A percentile compares a stretch with the other conserved stretches of the same genome.
Evolutionary conservation across 2,113 vertebrate genomes (phyloP).

Genomic region (Daubentonia madagascariensis): DNA sequence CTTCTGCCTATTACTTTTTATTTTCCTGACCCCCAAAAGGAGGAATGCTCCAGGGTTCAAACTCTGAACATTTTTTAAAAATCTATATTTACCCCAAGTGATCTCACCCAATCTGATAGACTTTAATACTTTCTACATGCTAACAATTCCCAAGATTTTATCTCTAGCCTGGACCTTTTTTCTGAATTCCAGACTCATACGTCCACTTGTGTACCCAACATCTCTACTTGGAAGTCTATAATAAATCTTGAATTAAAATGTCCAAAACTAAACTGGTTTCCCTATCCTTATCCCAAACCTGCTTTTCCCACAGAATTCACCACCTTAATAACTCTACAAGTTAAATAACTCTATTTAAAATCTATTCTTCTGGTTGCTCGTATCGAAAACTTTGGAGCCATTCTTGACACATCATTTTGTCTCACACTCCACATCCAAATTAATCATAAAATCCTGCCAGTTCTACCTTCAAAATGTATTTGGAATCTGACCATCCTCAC

Average conservation of each 20-base stretch:
- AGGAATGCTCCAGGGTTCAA: neutral
- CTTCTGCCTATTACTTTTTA: neutral
- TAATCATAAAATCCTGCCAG: neutral
- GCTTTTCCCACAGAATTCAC: neutral
- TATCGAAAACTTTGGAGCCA: neutral
- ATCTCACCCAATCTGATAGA: neutral
- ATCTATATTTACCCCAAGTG: neutral
- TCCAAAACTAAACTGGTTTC: neutral
- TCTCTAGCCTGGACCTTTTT: neutral
- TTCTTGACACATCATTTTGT: neutral
- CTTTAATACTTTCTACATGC: neutral
- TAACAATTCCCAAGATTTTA: neutral
- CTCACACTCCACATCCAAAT: neutral
- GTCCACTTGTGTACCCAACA: neutral
- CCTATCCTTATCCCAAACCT: neutral
- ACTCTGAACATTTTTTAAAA: neutral
- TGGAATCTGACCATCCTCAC: neutral
- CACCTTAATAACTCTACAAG: neutral
- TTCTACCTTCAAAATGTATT: neutral
- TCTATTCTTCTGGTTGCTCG: neutral
- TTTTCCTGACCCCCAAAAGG: neutral
- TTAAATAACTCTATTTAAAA: neutral
- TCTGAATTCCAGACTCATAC: neutral
- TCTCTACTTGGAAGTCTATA: neutral
- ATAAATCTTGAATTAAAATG: neutral